Evolutionary conservation across 2,113 vertebrate species (phyloP).

Genomic region (Cacatua alba): DNA sequence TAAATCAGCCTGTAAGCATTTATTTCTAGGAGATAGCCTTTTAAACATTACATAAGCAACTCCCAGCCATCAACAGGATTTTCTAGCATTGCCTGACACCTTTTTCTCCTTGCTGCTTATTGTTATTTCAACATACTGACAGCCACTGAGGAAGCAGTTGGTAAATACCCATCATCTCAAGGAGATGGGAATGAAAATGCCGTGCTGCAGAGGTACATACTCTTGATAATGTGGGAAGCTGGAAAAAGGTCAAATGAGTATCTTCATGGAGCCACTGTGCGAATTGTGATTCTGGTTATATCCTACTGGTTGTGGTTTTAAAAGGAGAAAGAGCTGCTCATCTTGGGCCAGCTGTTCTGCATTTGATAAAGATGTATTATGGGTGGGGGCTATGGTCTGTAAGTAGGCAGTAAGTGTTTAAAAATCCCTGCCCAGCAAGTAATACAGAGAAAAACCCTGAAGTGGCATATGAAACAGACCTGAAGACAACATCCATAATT

Average conservation of each 20-base stretch:
- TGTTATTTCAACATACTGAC: accelerated
- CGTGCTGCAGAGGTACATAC: accelerated
- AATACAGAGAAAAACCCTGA: neutral
- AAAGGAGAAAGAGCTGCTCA: neutral
- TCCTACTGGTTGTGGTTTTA: neutral
- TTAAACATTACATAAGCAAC: neutral
- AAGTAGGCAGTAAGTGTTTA: too few relatives aligned
- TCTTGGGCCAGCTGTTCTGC: neutral
- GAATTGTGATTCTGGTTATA: neutral
- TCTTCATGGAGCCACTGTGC: neutral
- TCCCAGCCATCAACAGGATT: neutral
- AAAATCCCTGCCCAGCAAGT: neutral
- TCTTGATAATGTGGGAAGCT: neutral
- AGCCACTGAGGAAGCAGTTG: neutral
- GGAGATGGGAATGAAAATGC: neutral
- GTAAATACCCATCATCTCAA: neutral
- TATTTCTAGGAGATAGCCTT: neutral
- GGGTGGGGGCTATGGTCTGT: neutral
- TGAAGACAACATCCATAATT: too few relatives aligned
- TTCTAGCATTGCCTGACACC: accelerated
- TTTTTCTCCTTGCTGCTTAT: neutral
- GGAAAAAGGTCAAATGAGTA: neutral
- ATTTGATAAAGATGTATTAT: neutral
- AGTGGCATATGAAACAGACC: too few relatives aligned
- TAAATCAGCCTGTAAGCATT: neutral